Evolutionary conservation across 2,113 vertebrate species (phyloP).

Genomic region (Hippocampus barbouri): DNA sequence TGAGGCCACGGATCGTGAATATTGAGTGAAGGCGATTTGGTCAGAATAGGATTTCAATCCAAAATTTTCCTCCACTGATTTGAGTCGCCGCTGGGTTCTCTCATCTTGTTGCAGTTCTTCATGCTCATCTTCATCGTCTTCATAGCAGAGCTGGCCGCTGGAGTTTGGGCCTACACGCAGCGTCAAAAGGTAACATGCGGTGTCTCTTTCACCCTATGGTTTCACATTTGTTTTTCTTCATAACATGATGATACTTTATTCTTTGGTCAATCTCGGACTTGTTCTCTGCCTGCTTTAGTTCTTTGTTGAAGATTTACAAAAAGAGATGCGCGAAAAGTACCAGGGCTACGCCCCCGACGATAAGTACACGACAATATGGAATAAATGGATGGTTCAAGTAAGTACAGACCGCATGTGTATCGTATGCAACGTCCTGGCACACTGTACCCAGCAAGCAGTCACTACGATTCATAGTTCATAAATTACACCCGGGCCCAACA

Average conservation of each 20-base stretch:
- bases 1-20: not conserved
- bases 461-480: conserved; percentile 26
- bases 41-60: not conserved
- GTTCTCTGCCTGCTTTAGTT: conserved; percentile 67
- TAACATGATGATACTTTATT: not conserved
- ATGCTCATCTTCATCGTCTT: conserved; percentile 95
- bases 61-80: conserved; percentile 17
- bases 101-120: conserved; percentile 81
- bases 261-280: not conserved
- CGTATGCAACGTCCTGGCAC: conserved; percentile 13
- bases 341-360: conserved; percentile 85
- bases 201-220: no score
- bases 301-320: conserved; percentile 90
- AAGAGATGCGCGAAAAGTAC: conserved; percentile 88
- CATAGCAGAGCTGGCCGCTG: conserved; percentile 89
- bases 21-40: not conserved
- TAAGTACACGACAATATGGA: conserved; percentile 88
- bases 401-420: conserved; percentile 54
- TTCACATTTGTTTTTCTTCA: no score
- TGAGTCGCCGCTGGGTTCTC: conserved; percentile 7
- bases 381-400: conserved; percentile 93
- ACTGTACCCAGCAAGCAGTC: conserved; percentile 21
- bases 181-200: conserved; percentile 82
- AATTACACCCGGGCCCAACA: conserved; percentile 28
- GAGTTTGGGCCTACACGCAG: conserved; percentile 91